These are phyloP conservation scores for Pseudochirops corinnae DNA, from an alignment of 2,797 vertebrate genomes.

Conservation along the genomic window DNA sequence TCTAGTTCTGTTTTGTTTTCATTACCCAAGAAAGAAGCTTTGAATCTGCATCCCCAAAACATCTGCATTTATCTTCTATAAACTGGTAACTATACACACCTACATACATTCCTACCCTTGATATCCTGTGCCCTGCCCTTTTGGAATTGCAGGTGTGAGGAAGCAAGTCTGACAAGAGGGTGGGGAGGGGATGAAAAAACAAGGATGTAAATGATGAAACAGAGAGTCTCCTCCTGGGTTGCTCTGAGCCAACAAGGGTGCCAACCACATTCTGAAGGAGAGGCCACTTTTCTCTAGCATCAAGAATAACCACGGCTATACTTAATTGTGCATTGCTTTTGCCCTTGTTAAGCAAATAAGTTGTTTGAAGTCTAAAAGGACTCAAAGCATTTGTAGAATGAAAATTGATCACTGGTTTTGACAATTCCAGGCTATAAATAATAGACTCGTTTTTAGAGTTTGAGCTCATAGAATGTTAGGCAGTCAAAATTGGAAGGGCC, in stretches of 20 bases:
- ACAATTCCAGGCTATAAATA: not conserved
- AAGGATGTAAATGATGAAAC: not conserved
- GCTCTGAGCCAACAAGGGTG: not conserved
- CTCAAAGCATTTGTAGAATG: not conserved
- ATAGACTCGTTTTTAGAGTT: not conserved
- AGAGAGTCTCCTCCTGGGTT: not conserved
- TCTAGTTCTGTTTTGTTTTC: not conserved
- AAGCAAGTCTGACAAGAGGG: not conserved
- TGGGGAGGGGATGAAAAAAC: not conserved
- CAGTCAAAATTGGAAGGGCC: not conserved
- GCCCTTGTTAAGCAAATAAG: not conserved
- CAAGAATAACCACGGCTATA: not conserved
- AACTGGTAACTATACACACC: not conserved
- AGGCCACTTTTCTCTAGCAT: not conserved
- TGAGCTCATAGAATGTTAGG: not conserved
- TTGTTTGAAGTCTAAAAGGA: not conserved
- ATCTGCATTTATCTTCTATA: not conserved
- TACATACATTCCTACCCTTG: not conserved
- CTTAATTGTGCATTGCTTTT: not conserved
- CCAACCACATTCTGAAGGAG: fast-evolving
- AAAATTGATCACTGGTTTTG: not conserved
- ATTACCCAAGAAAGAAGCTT: not conserved
- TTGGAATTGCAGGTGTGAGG: not conserved
- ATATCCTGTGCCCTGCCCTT: not conserved
- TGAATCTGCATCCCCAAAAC: not conserved